Evolutionary conservation across 2,113 vertebrate genomes (phyloP), one percentile per base, ranked within the genome.

Genomic region (Myiagra hebetior): DNA sequence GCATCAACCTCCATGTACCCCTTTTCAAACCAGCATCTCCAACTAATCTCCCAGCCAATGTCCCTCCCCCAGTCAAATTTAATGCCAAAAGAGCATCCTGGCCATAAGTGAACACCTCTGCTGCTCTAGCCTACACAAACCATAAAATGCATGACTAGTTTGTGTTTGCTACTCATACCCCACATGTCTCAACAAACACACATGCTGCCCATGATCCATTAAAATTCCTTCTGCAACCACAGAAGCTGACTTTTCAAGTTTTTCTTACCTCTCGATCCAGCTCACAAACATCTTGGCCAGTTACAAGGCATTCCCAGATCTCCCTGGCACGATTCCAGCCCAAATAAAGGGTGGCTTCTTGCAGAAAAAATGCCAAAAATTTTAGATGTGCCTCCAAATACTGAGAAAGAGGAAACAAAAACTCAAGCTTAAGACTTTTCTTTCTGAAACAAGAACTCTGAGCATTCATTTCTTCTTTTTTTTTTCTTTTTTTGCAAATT

Each of bases 341-440:
- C 93, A 99, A 98, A 97, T 99, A 99, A 33, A 99, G 98, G 72
- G 99, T 99, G 93, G 99, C 99, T 98, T 99, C 99, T 98, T 99
- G 99, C 75, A 99, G 99, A 98, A 99, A 99, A 98, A 99, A 99
- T 16, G 99, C 99, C 97, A 99, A 98, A 98, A 99, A 99, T 98
- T 99, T 99, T 97, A 99, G 98, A 97, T 99, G 99, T 83, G 98
- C 98, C 96, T 99, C 99, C 98, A 99, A 98, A 98, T 99, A 99
- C 99, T 99, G 96, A 88, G 94, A 94, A 98, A 93, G 50, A 85
- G 24, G 70, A 63, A 96, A 97, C 64, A 90, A 56, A 95, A 81
- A 56, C 46, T 75, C 89, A 95, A 96, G 89, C 85, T 95, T 93
- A 88, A 96, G 56, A 91, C 76, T 46, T 91, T 69, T 83, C 11